A percentile compares a stretch with the other conserved stretches of the same genome.
Conservation (phyloP, 2,113 vertebrate species). For the Proteles cristata region DNA sequence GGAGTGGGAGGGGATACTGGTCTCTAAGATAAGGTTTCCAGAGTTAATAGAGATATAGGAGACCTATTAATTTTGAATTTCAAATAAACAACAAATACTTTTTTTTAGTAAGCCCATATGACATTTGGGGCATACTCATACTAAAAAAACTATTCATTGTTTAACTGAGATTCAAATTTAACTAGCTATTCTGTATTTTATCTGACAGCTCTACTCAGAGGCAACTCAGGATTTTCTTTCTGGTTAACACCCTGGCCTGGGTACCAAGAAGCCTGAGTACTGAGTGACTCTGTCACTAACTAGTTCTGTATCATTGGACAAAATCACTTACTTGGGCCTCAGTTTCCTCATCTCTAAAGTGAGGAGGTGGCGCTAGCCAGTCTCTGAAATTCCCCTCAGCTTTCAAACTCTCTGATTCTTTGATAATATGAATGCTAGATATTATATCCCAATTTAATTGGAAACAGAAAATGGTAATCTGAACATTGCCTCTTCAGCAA, state of each 20-base stretch:
- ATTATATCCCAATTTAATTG: slow-evolving; percentile 61
- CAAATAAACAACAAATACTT: slow-evolving; percentile 3
- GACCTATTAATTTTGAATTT: slow-evolving; percentile 17
- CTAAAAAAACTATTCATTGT: not conserved
- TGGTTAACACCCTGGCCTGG: not conserved
- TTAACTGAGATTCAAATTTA: slow-evolving; percentile 49
- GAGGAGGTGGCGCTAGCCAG: not conserved
- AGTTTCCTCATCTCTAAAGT: slow-evolving; percentile 14
- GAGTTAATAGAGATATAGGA: not conserved
- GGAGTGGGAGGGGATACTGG: not conserved
- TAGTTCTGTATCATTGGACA: not conserved
- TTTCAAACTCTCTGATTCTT: slow-evolving; percentile 47
- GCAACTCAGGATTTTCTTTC: not conserved
- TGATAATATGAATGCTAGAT: slow-evolving; percentile 42
- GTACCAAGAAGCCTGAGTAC: not conserved
- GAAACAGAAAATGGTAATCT: slow-evolving; percentile 72
- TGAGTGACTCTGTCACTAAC: not conserved
- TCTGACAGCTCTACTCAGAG: not conserved
- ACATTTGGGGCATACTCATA: not conserved
- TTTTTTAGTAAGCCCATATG: not conserved
- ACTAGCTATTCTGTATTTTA: not conserved
- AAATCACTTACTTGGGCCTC: not conserved
- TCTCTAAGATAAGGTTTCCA: not conserved
- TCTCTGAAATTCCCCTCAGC: not conserved
- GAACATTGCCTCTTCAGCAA: slow-evolving; percentile 68